Percentiles rank a stretch among this genome's conserved stretches.
phyloP scores from a whole-genome alignment of 2,888 invertebrate species.

The Eustalomyia histrio region DNA sequence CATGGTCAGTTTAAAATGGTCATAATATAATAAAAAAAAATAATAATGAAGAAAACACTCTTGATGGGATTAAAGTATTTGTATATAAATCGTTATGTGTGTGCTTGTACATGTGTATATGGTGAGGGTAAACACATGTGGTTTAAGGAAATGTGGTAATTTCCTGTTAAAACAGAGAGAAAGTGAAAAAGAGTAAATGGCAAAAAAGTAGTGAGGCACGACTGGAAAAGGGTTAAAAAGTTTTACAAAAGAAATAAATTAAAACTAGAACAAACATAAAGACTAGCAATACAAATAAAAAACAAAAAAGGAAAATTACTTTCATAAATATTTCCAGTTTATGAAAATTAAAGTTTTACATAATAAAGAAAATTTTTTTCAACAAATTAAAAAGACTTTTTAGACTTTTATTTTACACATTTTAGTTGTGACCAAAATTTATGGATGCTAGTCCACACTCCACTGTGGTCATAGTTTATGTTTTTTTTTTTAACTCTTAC shows the following conservation, averaged over 20 bases:
- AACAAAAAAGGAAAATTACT: neutral
- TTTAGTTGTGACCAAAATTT: too few species aligned
- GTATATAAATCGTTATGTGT: neutral
- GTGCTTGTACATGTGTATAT: neutral
- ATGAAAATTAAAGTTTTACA: too few species aligned
- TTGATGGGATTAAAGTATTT: neutral
- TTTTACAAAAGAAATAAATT: constrained; percentile 31
- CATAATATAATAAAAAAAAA: constrained; percentile 19
- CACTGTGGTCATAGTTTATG: too few species aligned
- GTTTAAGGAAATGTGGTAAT: constrained; percentile 43
- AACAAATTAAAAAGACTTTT: too few species aligned
- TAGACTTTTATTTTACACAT: too few species aligned
- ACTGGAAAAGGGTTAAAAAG: constrained; percentile 1
- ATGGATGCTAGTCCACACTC: too few species aligned
- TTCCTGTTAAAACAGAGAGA: constrained; percentile 10
- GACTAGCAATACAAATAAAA: too few species aligned
- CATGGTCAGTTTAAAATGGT: constrained; percentile 34
- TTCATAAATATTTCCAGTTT: too few species aligned
- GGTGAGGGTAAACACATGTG: constrained; percentile 40
- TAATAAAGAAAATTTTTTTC: too few species aligned
- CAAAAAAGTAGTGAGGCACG: neutral
- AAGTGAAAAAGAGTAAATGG: neutral
- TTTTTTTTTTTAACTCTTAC: too few species aligned
- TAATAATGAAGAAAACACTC: constrained; percentile 2
- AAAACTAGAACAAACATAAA: constrained; percentile 13